Evolutionary conservation across 2,113 vertebrate genomes (phyloP), one percentile per base, ranked within the genome.

Genomic region (Galeopterus variegatus): DNA sequence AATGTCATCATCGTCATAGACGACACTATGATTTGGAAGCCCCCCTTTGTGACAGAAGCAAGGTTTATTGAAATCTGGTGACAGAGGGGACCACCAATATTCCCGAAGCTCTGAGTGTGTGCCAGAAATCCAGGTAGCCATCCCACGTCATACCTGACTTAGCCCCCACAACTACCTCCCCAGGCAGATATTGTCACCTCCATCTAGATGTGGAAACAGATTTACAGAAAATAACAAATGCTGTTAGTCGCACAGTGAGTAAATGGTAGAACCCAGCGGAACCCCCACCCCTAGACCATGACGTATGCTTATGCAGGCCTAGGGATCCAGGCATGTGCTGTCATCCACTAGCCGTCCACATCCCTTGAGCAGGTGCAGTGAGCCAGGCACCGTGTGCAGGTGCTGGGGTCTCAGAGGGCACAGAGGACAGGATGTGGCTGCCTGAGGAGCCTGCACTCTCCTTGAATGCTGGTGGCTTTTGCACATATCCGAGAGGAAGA

Each of bases 1-100:
- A 1, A 8, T 6, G 2, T 3, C 8, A 2, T 14, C 12, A 31
- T 5, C 7, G 0, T 33, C 83, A 36, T 6, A 1, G 17, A 45
- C 6, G 18, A 2, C 12, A 12, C 8, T 60, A 10, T 41, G 4
- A 24, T 24, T 5, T 28, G 21, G 26, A 48, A 26, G 6, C 17
- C 52, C 3, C 17, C 52, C 3, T 12, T 36, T 10, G 77, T 73
- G 64, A 62, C 48, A 13, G 9, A 11, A 31, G 36, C 3, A 45
- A 64, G 3, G 52, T 48, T 75, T 33, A 24, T 28, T 62, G 41
- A 26, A 24, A 60, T 60, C 24, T 58, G 64, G 54, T 50, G 95
- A 52, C 8, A 54, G 23, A 48, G 85, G 81, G n/a, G 45, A 18
- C 10, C 50, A 41, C 31, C 6, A 11, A 14, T 23, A 69, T 36